A percentile compares a stretch with the other conserved stretches of the same genome.
phyloP scores from a whole-genome alignment of 2,113 vertebrate species.

The Sinosuthora webbiana region DNA sequence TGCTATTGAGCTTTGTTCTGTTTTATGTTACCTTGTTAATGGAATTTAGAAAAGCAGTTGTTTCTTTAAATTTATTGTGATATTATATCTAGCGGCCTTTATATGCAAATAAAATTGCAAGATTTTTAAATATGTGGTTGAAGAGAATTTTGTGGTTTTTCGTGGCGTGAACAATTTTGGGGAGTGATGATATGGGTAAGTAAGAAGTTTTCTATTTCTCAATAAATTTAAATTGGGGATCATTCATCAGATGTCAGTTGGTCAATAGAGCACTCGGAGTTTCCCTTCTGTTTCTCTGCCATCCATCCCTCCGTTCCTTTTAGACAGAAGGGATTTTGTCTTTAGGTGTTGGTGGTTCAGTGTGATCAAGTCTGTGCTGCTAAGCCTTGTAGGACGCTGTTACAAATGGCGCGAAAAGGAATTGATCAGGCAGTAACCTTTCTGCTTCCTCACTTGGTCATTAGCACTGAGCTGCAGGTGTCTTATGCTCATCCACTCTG shows the following conservation, averaged over 20 bases:
- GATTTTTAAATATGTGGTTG: conserved; percentile 86
- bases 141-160: not conserved
- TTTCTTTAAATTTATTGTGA: conserved; percentile 98
- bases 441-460: not conserved
- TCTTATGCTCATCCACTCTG: not conserved
- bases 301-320: not conserved
- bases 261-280: not conserved
- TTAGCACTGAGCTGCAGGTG: not conserved
- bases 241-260: not conserved
- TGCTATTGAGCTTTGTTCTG: conserved; percentile 85
- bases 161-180: not conserved
- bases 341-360: not conserved
- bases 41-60: conserved; percentile 88
- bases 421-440: not conserved
- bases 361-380: not conserved
- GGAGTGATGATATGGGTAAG: not conserved
- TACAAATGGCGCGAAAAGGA: not conserved
- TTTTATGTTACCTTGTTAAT: conserved; percentile 90
- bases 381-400: not conserved
- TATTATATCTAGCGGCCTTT: conserved; percentile 99
- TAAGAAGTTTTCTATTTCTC: conserved; percentile 37
- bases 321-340: not conserved
- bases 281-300: not conserved
- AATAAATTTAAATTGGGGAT: conserved; percentile 5
- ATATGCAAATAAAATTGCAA: conserved; percentile 99